phyloP scores from a whole-genome alignment of 2,113 vertebrate species.

The Channa argus region DNA sequence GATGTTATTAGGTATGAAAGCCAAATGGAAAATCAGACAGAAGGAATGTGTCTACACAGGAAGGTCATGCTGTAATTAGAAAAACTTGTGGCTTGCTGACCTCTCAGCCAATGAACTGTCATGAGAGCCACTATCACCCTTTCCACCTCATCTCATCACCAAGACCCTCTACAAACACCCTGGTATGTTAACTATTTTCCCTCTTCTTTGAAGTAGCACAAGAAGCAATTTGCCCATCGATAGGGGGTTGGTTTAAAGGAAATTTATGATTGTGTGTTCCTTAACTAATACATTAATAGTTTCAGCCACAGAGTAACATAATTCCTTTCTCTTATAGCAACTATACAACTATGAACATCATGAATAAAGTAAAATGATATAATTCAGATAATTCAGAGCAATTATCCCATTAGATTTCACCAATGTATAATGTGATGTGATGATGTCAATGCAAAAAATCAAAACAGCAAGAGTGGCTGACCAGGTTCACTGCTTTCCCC shows the following conservation, averaged over 20 bases:
- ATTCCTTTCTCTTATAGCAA: too few species aligned
- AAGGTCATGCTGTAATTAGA: conserved; percentile 74
- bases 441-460: too few species aligned
- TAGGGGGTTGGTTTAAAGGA: neutral
- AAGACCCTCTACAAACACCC: conserved; percentile 57
- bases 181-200: conserved; percentile 64
- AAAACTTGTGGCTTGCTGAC: conserved; percentile 71
- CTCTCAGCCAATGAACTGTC: conserved; percentile 62
- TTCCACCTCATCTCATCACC: conserved; percentile 30
- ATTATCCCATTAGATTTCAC: neutral
- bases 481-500: conserved; percentile 38
- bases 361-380: neutral
- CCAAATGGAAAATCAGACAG: conserved; percentile 49
- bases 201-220: conserved; percentile 64
- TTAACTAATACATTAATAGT: neutral
- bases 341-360: neutral
- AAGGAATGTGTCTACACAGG: conserved; percentile 67
- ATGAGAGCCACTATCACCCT: conserved; percentile 58
- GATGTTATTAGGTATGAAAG: conserved; percentile 42
- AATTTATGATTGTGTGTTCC: conserved; percentile 19
- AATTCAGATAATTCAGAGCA: neutral
- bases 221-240: conserved; percentile 23
- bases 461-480: conserved; percentile 12
- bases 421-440: neutral
- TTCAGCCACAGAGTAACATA: too few species aligned